Evolutionary conservation across 1,140 invertebrate species (phyloP).

Genomic region (Ylistrum balloti): DNA sequence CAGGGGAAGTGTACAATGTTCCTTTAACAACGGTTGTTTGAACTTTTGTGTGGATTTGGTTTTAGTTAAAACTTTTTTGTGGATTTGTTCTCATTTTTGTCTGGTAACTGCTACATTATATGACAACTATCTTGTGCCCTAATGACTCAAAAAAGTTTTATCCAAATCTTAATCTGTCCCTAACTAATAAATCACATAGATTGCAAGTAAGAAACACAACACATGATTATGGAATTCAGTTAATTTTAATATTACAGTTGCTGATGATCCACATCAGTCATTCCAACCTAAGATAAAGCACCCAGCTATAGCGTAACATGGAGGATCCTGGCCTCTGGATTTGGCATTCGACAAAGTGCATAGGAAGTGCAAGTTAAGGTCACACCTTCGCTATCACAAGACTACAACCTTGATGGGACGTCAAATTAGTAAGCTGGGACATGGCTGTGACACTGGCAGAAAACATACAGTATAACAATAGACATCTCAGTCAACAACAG

Average conservation of each 20-base stretch:
- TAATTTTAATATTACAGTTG: slow-evolving; percentile 21
- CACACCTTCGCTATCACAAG: neutral
- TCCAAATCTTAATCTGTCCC: too few species aligned
- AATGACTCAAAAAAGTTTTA: too few species aligned
- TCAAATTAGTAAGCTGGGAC: neutral
- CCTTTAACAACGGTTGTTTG: too few species aligned
- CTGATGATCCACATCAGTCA: neutral
- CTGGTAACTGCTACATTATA: too few species aligned
- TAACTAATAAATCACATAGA: too few species aligned
- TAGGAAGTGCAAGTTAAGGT: slow-evolving; percentile 13
- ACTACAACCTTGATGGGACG: neutral
- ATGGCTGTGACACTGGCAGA: neutral
- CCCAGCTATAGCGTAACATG: slow-evolving; percentile 6
- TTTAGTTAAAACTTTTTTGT: too few species aligned
- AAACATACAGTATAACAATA: neutral
- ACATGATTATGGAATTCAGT: neutral
- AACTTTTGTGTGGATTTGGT: too few species aligned
- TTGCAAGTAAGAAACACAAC: too few species aligned
- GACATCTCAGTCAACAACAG: neutral
- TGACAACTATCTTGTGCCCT: too few species aligned
- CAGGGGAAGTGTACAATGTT: too few species aligned
- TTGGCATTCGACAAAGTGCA: slow-evolving; percentile 14
- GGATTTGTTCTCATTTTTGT: too few species aligned
- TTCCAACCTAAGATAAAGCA: slow-evolving; percentile 9
- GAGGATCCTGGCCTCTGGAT: neutral